These are phyloP conservation scores for Plusia festucae DNA, from an alignment of 2,888 invertebrate species.

Conservation along the genomic window DNA sequence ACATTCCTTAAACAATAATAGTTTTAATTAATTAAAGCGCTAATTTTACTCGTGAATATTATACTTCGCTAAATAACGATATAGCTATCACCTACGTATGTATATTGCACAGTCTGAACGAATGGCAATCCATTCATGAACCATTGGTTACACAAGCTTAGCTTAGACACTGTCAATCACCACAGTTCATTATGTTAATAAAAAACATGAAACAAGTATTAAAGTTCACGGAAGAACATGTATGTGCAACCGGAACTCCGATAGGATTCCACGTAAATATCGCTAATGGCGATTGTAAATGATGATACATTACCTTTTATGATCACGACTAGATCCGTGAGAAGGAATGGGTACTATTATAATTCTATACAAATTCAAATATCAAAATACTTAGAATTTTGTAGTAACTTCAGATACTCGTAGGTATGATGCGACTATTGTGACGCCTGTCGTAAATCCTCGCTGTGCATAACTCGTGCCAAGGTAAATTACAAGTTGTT, in stretches of 20 bases:
- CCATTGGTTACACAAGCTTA: conserved; percentile 39
- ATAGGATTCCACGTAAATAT: conserved; percentile 44
- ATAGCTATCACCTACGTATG: no score
- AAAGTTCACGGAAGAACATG: conserved; percentile 49
- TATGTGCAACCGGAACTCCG: conserved; percentile 55
- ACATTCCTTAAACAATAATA: no score
- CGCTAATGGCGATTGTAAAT: conserved; percentile 26
- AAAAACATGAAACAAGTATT: conserved; percentile 37
- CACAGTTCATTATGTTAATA: conserved; percentile 32
- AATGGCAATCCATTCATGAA: conserved; percentile 45
- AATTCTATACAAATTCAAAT: conserved; percentile 7
- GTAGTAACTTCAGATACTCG: no score
- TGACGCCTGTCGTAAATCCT: conserved; percentile 44
- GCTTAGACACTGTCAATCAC: conserved; percentile 40
- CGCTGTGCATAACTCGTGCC: conserved; percentile 40
- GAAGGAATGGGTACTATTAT: conserved; percentile 28
- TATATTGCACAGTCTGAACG: conserved; percentile 14
- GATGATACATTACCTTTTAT: conserved; percentile 39
- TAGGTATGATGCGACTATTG: conserved; percentile 29
- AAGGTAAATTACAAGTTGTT: conserved; percentile 47
- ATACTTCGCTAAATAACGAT: no score
- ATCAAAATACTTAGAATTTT: conserved; percentile 9
- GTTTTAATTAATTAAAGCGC: not conserved
- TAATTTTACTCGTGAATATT: not conserved
- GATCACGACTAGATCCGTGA: conserved; percentile 44